phyloP scores from a whole-genome alignment of 2,797 vertebrate genomes.

The Pangasius mekongensis region DNA sequence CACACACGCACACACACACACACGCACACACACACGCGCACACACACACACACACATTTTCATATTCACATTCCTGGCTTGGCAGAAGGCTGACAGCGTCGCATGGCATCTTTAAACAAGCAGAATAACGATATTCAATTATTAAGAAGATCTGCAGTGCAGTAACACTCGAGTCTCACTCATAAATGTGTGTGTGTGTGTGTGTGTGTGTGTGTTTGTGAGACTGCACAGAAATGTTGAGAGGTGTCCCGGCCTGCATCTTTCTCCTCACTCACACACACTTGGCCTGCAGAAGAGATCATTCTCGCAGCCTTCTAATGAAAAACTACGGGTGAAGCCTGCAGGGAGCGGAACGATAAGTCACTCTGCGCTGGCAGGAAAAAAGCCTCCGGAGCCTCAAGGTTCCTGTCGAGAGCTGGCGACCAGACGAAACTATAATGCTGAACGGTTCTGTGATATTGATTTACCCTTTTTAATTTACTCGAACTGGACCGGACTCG shows the following conservation, averaged over 20 bases:
- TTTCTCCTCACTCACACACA: constrained; percentile 25
- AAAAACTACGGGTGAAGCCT: constrained; percentile 17
- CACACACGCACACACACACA: constrained; percentile 21
- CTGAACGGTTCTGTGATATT: constrained; percentile 38
- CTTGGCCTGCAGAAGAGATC: constrained; percentile 29
- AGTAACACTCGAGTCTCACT: constrained; percentile 21
- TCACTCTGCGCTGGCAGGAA: constrained; percentile 20
- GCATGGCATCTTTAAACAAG: constrained; percentile 38
- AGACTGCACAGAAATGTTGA: background rate
- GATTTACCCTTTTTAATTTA: constrained; percentile 53
- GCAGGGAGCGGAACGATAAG: constrained; percentile 29
- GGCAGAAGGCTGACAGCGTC: constrained; percentile 20
- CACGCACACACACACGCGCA: constrained; percentile 21
- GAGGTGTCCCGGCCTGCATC: constrained; percentile 1
- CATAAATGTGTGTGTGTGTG: constrained; percentile 1
- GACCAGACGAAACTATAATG: constrained; percentile 1
- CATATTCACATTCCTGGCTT: constrained; percentile 17
- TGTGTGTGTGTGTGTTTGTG: constrained; percentile 23
- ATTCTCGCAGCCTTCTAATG: constrained; percentile 28
- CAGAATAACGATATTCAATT: constrained; percentile 40
- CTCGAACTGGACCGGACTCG: constrained; percentile 8
- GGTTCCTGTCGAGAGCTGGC: constrained; percentile 33
- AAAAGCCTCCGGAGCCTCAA: constrained; percentile 28
- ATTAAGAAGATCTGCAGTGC: constrained; percentile 46
- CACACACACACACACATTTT: constrained; percentile 22